Conservation (phyloP, 2,797 vertebrate genomes). For the Siniperca scherzeri region DNA sequence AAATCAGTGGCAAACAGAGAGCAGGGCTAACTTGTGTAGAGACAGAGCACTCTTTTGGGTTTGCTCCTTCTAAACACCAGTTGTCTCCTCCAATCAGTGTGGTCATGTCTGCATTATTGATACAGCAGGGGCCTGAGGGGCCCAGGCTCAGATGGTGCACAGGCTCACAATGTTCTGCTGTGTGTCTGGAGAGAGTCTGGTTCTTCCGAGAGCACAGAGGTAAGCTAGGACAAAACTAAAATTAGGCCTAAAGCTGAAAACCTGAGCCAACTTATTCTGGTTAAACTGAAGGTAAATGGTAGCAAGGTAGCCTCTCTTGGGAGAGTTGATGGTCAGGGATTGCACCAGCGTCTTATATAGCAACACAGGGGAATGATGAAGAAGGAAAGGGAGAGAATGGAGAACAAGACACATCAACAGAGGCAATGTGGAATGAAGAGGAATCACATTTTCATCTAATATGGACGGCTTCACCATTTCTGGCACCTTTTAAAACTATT, state of each 20-base stretch:
- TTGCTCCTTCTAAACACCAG: conserved; percentile 88
- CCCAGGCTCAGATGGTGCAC: conserved; percentile 84
- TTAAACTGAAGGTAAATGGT: conserved; percentile 88
- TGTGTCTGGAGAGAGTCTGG: conserved; percentile 60
- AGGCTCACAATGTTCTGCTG: conserved; percentile 68
- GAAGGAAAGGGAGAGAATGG: not conserved
- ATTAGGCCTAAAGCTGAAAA: conserved; percentile 59
- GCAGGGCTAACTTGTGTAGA: conserved; percentile 83
- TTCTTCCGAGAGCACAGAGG: conserved; percentile 61
- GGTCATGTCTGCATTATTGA: conserved; percentile 92
- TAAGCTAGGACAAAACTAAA: conserved; percentile 61
- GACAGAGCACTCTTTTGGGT: conserved; percentile 82
- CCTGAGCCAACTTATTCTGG: conserved; percentile 46
- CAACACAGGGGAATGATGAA: conserved; percentile 11
- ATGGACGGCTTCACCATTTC: not conserved
- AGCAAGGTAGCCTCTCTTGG: conserved; percentile 78
- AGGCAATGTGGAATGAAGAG: not conserved
- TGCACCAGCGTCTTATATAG: not conserved
- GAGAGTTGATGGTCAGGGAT: conserved; percentile 61
- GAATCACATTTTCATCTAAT: not conserved
- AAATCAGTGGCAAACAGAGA: conserved; percentile 87
- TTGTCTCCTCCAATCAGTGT: conserved; percentile 93
- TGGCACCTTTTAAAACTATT: not conserved
- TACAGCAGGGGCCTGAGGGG: conserved; percentile 81
- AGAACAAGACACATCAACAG: conserved; percentile 8